phyloP scores from a whole-genome alignment of 2,113 vertebrate species.

The Lichenostomus cassidix region DNA sequence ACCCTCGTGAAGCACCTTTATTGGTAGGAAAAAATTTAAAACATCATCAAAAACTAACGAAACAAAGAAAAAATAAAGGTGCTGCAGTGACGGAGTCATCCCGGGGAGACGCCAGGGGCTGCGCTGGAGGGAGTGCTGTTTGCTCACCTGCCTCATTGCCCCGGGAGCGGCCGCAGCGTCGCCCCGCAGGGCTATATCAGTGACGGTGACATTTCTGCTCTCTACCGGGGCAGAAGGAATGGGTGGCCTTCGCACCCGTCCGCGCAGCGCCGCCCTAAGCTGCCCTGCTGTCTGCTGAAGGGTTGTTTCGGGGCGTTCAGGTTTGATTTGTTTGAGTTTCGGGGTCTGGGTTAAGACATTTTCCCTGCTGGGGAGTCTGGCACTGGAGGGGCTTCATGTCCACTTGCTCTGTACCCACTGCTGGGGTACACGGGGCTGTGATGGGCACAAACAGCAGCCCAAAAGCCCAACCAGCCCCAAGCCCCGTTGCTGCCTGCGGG shows the following conservation, averaged over 20 bases:
- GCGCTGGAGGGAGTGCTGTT: neutral
- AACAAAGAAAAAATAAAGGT: neutral
- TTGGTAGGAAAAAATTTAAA: neutral
- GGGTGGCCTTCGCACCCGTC: neutral
- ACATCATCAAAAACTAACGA: too few species aligned
- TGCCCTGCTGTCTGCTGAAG: neutral
- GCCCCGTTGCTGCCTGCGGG: rapidly evolving
- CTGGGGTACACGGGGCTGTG: rapidly evolving
- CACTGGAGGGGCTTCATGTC: rapidly evolving
- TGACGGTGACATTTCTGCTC: neutral
- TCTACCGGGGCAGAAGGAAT: neutral
- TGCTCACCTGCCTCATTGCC: neutral
- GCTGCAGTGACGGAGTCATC: neutral
- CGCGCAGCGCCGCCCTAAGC: neutral
- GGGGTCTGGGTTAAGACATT: neutral
- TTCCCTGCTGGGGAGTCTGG: neutral
- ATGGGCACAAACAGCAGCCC: neutral
- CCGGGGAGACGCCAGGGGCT: rapidly evolving
- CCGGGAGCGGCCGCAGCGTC: neutral
- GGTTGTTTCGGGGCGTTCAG: neutral
- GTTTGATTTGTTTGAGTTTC: neutral
- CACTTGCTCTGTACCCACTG: neutral
- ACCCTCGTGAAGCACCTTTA: neutral
- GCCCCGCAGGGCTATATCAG: rapidly evolving
- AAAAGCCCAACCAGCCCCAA: rapidly evolving